These are phyloP conservation scores for Stegana nigrithorax DNA, from an alignment of 2,888 invertebrate species.

Conservation along the genomic window DNA sequence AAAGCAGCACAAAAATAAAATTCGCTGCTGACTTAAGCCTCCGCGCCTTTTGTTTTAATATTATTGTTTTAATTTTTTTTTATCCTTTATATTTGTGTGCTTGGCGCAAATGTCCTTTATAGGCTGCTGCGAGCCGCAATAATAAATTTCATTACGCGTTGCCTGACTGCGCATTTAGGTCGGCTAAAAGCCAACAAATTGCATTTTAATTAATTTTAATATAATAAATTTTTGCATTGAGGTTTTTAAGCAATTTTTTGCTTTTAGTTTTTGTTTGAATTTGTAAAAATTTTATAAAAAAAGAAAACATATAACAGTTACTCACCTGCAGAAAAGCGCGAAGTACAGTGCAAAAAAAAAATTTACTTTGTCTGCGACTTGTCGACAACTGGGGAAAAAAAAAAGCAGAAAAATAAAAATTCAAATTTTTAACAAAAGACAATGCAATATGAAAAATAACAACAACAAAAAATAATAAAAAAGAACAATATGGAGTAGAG, in stretches of 20 bases:
- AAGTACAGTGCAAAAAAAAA: not conserved
- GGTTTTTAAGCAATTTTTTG: not conserved
- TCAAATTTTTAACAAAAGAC: no score
- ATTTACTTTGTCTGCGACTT: not conserved
- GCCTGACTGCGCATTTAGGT: not conserved
- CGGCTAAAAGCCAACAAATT: conserved; percentile 27
- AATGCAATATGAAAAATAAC: not conserved
- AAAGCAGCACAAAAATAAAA: no score
- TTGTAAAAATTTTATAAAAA: no score
- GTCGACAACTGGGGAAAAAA: not conserved
- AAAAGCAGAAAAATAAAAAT: not conserved
- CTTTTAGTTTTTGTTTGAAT: not conserved
- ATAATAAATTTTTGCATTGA: conserved; percentile 3
- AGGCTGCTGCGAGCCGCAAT: no score
- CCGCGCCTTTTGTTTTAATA: no score
- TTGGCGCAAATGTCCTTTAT: conserved; percentile 34
- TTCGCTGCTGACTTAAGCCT: no score
- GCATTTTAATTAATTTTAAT: conserved; percentile 30
- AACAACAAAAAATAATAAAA: not conserved
- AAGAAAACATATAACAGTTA: not conserved
- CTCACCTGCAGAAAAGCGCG: not conserved
- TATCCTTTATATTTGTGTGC: conserved; percentile 6
- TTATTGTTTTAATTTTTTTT: conserved; percentile 36
- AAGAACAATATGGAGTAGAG: not conserved
- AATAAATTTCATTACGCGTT: conserved; percentile 38